A percentile compares a stretch with the other conserved stretches of the same genome.
Conservation (phyloP, 1,140 invertebrate species). For the Stegodyphus dumicola region DNA sequence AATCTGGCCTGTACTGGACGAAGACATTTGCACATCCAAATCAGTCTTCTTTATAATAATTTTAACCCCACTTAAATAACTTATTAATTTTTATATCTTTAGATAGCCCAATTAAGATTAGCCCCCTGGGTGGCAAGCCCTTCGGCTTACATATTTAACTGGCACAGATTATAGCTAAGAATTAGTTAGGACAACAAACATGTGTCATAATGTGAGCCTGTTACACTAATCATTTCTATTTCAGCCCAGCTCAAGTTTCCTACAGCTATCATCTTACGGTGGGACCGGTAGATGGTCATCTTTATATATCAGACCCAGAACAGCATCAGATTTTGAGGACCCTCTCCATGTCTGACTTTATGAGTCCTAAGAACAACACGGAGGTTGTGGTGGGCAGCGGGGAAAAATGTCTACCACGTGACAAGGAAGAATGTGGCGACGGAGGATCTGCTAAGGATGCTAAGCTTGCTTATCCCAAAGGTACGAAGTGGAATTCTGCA, state of each 20-base stretch:
- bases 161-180: too few relatives aligned
- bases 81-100: too few relatives aligned
- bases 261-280: slow-evolving; percentile 96
- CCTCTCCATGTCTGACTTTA: slow-evolving; percentile 77
- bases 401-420: slow-evolving; percentile 93
- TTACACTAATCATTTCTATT: neutral
- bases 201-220: too few relatives aligned
- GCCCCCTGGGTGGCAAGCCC: too few relatives aligned
- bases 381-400: slow-evolving; percentile 94
- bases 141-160: too few relatives aligned
- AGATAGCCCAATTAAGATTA: too few relatives aligned
- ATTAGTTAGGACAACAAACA: too few relatives aligned
- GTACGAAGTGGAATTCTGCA: neutral
- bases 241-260: slow-evolving; percentile 84
- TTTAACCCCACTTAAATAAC: too few relatives aligned
- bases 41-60: too few relatives aligned
- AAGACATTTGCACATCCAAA: too few relatives aligned
- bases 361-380: slow-evolving; percentile 85
- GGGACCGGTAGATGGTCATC: slow-evolving; percentile 92
- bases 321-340: slow-evolving; percentile 77
- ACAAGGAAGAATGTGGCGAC: slow-evolving; percentile 90
- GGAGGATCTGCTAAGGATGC: slow-evolving; percentile 88
- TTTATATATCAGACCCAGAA: slow-evolving; percentile 95
- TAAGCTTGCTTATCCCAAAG: slow-evolving; percentile 96
- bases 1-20: too few relatives aligned